Percentiles rank a stretch among this genome's conserved stretches.
phyloP scores from a whole-genome alignment of 2,888 invertebrate species.

The Plusia festucae region DNA sequence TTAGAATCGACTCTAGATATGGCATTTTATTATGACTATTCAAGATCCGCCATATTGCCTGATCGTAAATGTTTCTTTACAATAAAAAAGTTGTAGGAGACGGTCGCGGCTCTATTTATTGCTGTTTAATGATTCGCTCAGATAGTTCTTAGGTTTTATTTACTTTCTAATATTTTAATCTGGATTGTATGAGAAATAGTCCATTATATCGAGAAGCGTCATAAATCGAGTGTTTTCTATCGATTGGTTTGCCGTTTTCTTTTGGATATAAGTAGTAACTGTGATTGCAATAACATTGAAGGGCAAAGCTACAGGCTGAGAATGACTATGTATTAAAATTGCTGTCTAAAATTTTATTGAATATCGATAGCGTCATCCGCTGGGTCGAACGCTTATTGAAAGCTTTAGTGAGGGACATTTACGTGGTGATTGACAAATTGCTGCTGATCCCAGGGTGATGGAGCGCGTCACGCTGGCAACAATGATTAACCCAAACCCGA shows the following conservation, averaged over 20 bases:
- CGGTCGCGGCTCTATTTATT: slow-evolving; percentile 13
- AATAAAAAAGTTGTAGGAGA: slow-evolving; percentile 6
- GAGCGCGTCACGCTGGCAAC: slow-evolving; percentile 71
- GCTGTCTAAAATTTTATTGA: slow-evolving; percentile 63
- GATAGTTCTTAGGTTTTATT: slow-evolving; percentile 19
- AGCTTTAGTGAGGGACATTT: slow-evolving; percentile 74
- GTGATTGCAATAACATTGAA: neutral
- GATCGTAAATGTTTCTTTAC: neutral
- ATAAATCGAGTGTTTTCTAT: slow-evolving; percentile 29
- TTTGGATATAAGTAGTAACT: slow-evolving; percentile 3
- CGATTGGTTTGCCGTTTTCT: slow-evolving; percentile 41
- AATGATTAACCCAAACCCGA: slow-evolving; percentile 72
- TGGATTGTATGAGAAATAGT: slow-evolving; percentile 14
- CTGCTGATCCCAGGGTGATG: slow-evolving; percentile 75
- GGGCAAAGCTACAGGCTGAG: slow-evolving; percentile 35
- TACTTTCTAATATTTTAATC: slow-evolving; percentile 26
- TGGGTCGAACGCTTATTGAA: slow-evolving; percentile 71
- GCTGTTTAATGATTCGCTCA: neutral
- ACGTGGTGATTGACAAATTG: slow-evolving; percentile 85
- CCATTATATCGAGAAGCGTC: slow-evolving; percentile 25
- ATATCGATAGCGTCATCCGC: slow-evolving; percentile 64
- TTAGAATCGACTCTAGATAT: neutral
- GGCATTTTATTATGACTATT: neutral
- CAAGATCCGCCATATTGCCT: neutral
- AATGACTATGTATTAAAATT: slow-evolving; percentile 65